A percentile compares a stretch with the other conserved stretches of the same genome.
phyloP scores from a whole-genome alignment of 2,888 invertebrate genomes.

The Petrolisthes cinctipes region DNA sequence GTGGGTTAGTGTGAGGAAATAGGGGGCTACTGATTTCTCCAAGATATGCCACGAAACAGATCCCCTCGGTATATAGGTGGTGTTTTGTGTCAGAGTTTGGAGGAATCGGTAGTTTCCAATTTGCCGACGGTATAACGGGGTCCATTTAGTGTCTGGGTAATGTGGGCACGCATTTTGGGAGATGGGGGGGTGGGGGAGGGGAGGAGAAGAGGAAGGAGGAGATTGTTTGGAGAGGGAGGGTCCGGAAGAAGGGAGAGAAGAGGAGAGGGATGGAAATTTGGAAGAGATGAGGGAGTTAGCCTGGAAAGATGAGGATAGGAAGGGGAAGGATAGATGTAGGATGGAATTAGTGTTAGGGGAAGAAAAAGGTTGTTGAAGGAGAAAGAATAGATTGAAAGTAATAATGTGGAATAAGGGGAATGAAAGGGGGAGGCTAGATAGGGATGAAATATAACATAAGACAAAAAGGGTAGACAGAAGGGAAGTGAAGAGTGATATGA shows the following conservation, averaged over 20 bases:
- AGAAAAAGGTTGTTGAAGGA: neutral
- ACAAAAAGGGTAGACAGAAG: neutral
- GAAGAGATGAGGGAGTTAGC: neutral
- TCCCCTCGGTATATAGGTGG: no score
- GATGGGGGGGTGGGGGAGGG: neutral
- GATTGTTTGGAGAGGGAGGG: neutral
- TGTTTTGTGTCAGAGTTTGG: no score
- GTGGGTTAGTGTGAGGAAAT: neutral
- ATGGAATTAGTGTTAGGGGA: neutral
- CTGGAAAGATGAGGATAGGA: neutral
- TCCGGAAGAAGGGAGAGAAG: neutral
- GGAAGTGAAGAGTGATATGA: neutral
- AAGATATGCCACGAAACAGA: no score
- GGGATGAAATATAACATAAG: neutral
- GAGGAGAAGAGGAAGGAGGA: neutral
- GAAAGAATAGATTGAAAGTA: neutral
- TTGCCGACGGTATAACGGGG: no score
- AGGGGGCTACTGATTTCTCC: neutral
- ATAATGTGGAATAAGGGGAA: neutral
- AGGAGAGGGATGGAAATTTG: neutral
- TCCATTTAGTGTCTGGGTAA: neutral
- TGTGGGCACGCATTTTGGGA: neutral
- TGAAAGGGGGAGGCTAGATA: neutral
- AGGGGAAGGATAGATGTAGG: neutral
- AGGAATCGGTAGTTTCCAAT: no score